Base-by-base conservation (phyloP, 2,888 invertebrate species). In the Chymomyza procnemis region DNA sequence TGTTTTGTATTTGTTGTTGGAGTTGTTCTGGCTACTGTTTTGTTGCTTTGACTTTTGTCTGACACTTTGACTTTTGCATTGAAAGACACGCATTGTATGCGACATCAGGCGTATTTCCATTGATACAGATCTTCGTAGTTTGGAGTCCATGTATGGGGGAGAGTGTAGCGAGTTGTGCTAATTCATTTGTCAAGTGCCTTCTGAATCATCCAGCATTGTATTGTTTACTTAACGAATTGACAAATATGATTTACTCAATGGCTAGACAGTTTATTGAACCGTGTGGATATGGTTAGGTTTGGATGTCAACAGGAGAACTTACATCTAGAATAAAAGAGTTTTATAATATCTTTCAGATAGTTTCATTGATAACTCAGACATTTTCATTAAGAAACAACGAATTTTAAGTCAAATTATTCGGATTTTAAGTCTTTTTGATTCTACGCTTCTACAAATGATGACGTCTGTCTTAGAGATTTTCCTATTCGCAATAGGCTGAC, bases 41-140 rank as follows among this genome's bases (percentile, higher is more conserved):
- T 79, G 82, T 85, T 85, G 74, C 78, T 74, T 72, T 75, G 87
- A 79, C 80, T 75, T 77, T 73, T 78, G 78, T 76, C 78, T 85
- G 83, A 87, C 83, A 85, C 85, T 87, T 87, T 82, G 85, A 82
- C 85, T 77, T 75, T 75, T 73, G 82, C 85, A 87, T 81, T 85
- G 86, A 87, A 82, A 87, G 87, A 74, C 87, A 50, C 70, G 73
- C 78, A 87, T 87, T 83, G 82, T 85, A 66, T 72, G 71, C 69
- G 74, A 68, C 66, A 76, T 74, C 76, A 61, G 46, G 61, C 61
- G 12, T n/a, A 69, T 71, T 73, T 61, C 71, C 73, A 61, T 73
- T 61, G 14, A 16, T 26, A 48, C 16, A 50, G 16, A 14, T 18
- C 48, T 18, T 18, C 48, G 54, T 22, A 22, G 22, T 18, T 18